Evolutionary conservation across 2,113 vertebrate genomes (phyloP).

Genomic region (Ovis aries): ARS-UI_Ramb_v3.0 NC_056055.1:83436001-83436500

Average conservation of each 20-base stretch:
- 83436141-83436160: background rate
- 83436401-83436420: background rate
- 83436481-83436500: background rate
- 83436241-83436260: background rate
- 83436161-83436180: background rate
- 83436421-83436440: background rate
- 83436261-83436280: background rate
- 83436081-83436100: background rate
- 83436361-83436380: background rate
- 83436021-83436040: background rate
- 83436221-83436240: background rate
- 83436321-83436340: background rate
- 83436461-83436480: background rate
- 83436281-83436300: accelerated
- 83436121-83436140: background rate
- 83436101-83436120: background rate
- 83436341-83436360: background rate
- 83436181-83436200: background rate
- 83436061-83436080: background rate
- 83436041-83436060: background rate
- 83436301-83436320: background rate
- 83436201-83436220: background rate
- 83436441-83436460: background rate
- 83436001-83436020: background rate
- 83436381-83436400: background rate